Conservation (phyloP, 2,797 vertebrate species). For the Sus cebifrons region DNA sequence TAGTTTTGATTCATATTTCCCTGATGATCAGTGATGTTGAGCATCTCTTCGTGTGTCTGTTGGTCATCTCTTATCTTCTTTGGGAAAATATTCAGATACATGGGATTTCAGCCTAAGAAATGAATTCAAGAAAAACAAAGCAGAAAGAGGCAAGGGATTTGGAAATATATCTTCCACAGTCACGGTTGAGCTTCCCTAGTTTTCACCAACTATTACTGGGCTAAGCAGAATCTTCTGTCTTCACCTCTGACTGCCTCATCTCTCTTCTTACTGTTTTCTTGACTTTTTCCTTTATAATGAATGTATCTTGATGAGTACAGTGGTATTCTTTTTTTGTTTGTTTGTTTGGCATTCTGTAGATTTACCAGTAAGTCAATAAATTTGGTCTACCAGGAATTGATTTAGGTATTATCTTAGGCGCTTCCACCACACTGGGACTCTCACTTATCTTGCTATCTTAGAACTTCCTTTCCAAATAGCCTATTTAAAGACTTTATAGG, state of each 20-base stretch:
- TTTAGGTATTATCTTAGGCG: neutral
- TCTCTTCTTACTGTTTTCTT: neutral
- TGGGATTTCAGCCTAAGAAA: neutral
- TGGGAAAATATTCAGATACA: neutral
- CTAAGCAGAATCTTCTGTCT: neutral
- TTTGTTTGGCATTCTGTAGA: neutral
- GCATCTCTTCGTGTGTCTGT: neutral
- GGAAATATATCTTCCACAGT: neutral
- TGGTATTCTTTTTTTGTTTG: neutral
- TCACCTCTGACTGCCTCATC: neutral
- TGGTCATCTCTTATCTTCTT: neutral
- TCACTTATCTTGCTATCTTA: conserved; percentile 1
- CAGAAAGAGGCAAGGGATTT: neutral
- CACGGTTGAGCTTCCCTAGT: neutral
- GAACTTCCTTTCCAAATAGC: neutral
- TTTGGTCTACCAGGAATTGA: conserved; percentile 27
- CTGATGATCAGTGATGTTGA: neutral
- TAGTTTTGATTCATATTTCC: neutral
- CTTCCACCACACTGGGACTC: neutral
- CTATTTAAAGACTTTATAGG: neutral
- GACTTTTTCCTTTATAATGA: neutral
- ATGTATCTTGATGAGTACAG: neutral
- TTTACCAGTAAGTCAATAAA: neutral
- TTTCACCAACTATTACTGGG: neutral
- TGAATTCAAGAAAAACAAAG: neutral